A percentile compares a stretch with the other conserved stretches of the same genome.
These are phyloP conservation scores for Camelus dromedarius DNA, from an alignment of 2,113 vertebrate genomes.

Conservation along the genomic window DNA sequence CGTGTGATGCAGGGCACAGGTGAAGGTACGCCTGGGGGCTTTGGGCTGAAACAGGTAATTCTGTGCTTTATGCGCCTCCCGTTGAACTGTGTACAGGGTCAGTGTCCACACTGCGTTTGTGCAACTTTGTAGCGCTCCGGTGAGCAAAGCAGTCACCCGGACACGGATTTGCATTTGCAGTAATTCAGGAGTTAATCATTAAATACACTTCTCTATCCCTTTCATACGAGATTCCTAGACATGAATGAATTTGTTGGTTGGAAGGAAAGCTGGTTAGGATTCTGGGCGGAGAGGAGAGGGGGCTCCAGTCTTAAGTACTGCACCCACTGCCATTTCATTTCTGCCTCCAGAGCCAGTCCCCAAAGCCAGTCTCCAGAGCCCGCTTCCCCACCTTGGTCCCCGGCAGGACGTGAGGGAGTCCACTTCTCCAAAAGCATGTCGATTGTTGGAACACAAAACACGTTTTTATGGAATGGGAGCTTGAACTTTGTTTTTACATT, in stretches of 20 bases:
- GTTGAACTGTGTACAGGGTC: neutral
- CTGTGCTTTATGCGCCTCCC: neutral
- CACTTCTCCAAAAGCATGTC: neutral
- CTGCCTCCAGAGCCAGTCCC: conserved; percentile 71
- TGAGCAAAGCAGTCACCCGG: neutral
- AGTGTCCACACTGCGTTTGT: neutral
- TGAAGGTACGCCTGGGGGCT: neutral
- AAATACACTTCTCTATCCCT: neutral
- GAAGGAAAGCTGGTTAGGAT: conserved; percentile 10
- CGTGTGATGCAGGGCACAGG: neutral
- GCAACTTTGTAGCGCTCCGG: neutral
- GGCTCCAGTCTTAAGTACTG: neutral
- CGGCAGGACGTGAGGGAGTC: neutral
- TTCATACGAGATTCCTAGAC: neutral
- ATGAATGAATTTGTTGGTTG: neutral
- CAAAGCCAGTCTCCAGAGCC: neutral
- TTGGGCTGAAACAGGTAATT: neutral
- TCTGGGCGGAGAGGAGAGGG: neutral
- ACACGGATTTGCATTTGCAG: neutral
- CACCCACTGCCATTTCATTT: conserved; percentile 10
- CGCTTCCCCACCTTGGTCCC: neutral
- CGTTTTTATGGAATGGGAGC: neutral
- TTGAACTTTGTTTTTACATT: neutral
- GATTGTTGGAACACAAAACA: neutral
- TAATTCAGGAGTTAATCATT: conserved; percentile 50